Evolutionary conservation across 2,888 invertebrate species (phyloP), one percentile per base, ranked within the genome.

Genomic region (Artemia sp.): DNA sequence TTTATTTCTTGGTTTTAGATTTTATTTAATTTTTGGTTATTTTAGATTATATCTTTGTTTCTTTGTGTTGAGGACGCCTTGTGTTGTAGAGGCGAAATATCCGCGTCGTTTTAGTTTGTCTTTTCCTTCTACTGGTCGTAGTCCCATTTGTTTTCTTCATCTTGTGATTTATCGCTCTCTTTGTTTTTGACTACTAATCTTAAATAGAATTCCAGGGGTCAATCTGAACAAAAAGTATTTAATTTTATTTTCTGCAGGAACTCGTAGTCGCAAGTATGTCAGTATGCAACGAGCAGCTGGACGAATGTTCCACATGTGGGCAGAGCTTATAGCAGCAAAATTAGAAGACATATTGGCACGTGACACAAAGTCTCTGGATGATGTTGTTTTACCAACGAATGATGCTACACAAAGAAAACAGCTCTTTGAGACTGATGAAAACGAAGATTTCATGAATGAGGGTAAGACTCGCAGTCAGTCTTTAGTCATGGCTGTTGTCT

Each of bases 401-500:
- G 75, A 75, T 70, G 89, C 90, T 52, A 85, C 83, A 70, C 88
- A 87, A 72, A 91, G 91, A 75, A 84, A 86, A 69, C 88, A 89
- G 72, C 79, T 92, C 12, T 78, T 90, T 67, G 83, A 88, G 68
- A 89, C 90, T 79, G 92, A 92, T 73, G 92, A 92, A 77, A 92
- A 97, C 76, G 98, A 98, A 80, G 96, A 98, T 78, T 98, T 95
- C 77, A 81, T 98, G 24, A 97, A 98, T 79, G 96, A 94, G 85
- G 89, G 90, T 89, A 75, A 74, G 68, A 71, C 10, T 51, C 11
- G 64, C 11, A 19, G n/a, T 58, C 14, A 19, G 9, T 10, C 8
- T 19, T 58, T 2, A 19, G 11, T 58, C 64, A 1, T 58, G 3
- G 64, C 4, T 38, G 38, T 38, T 38, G 38, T 38, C 38, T 2